Conservation (phyloP, 2,113 vertebrate genomes). For the Tyto alba region DNA sequence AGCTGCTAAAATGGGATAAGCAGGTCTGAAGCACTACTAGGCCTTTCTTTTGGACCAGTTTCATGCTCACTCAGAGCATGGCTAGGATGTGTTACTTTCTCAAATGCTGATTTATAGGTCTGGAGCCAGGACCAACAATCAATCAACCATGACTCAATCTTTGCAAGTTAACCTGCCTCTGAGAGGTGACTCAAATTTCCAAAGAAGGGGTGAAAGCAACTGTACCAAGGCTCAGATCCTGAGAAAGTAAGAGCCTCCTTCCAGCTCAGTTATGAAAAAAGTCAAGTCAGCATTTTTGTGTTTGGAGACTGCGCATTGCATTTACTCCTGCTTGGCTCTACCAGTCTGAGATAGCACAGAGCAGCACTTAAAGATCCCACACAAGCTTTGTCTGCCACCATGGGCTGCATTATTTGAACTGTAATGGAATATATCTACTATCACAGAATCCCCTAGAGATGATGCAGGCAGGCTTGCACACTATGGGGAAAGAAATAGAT, state of each 20-base stretch:
- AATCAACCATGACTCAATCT: neutral
- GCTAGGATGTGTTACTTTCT: neutral
- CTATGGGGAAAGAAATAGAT: neutral
- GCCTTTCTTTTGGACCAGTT: neutral
- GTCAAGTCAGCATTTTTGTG: neutral
- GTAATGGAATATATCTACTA: conserved; percentile 3
- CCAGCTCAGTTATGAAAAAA: neutral
- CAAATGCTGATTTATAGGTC: neutral
- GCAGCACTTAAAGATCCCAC: neutral
- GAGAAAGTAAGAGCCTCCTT: neutral
- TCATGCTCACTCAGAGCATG: neutral
- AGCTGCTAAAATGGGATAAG: neutral
- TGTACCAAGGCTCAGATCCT: neutral
- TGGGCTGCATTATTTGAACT: neutral
- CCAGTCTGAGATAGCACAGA: neutral
- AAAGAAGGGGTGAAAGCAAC: neutral
- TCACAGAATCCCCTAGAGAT: neutral
- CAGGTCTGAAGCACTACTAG: neutral
- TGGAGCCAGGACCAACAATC: neutral
- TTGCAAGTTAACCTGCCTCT: neutral
- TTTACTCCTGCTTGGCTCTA: neutral
- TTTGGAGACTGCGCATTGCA: neutral
- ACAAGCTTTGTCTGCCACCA: neutral
- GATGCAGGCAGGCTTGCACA: neutral
- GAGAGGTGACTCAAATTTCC: neutral